These are phyloP conservation scores for Oreochromis mossambicus DNA, from an alignment of 2,797 vertebrate genomes.

Conservation along the genomic window DNA sequence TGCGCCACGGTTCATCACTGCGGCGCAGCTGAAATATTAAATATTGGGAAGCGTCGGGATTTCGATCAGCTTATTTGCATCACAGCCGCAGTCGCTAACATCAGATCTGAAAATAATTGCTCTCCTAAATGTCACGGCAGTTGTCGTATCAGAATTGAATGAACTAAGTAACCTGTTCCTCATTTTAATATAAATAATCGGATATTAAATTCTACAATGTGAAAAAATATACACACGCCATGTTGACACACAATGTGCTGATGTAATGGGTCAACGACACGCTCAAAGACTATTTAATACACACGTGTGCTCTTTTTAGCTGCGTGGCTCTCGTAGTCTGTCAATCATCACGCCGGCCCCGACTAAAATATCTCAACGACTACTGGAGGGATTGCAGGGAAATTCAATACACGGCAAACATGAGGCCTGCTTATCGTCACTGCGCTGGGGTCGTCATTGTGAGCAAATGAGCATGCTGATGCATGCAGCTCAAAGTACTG, in stretches of 20 bases:
- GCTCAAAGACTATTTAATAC: not conserved
- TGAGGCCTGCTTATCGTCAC: not conserved
- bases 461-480: not conserved
- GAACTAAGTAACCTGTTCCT: slow-evolving; percentile 40
- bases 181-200: slow-evolving; percentile 37
- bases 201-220: slow-evolving; percentile 26
- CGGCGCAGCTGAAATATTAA: slow-evolving; percentile 13
- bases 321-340: not conserved
- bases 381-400: not conserved
- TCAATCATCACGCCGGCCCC: not conserved
- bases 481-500: not conserved
- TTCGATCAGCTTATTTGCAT: slow-evolving; percentile 50
- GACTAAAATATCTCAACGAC: not conserved
- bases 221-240: not conserved
- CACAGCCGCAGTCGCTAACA: not conserved
- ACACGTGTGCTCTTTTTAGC: not conserved
- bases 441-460: not conserved
- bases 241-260: not conserved
- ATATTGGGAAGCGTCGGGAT: slow-evolving; percentile 8
- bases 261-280: slow-evolving; percentile 19
- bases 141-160: slow-evolving; percentile 37
- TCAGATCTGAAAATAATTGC: slow-evolving; percentile 57
- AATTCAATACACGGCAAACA: not conserved
- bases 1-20: slow-evolving; percentile 4
- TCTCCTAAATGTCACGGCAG: slow-evolving; percentile 55